Evolutionary conservation across 2,888 invertebrate species (phyloP).

Genomic region (Eupithecia dodoneata): DNA sequence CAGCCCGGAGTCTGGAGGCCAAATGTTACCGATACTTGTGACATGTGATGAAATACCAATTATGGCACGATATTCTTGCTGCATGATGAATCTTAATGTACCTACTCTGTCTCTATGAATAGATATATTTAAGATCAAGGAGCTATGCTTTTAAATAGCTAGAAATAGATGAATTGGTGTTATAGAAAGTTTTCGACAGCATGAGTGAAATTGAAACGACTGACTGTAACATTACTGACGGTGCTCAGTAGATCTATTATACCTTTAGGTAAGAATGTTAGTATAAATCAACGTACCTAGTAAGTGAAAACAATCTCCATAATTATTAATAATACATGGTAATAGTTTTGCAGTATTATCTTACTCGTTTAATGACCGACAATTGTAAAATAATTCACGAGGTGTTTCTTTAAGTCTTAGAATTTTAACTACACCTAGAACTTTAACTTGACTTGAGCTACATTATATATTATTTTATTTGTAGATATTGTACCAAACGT

Average conservation of each 20-base stretch:
- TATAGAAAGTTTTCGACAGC: too few relatives aligned
- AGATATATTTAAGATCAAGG: neutral
- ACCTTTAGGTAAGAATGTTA: too few relatives aligned
- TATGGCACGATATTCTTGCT: conserved; percentile 13
- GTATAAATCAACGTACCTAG: too few relatives aligned
- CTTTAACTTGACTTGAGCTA: neutral
- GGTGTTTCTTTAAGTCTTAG: neutral
- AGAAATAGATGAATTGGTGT: neutral
- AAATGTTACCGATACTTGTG: conserved; percentile 44
- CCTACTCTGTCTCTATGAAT: neutral
- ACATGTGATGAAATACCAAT: conserved; percentile 31
- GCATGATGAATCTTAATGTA: neutral
- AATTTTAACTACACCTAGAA: neutral
- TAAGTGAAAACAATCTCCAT: neutral
- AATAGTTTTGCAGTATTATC: neutral
- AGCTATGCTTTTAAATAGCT: neutral
- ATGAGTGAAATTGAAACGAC: neutral
- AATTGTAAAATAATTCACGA: neutral
- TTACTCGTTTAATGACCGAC: neutral
- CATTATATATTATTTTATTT: neutral
- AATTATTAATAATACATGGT: neutral
- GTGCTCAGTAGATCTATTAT: too few relatives aligned
- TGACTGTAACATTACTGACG: neutral
- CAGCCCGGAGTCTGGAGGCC: conserved; percentile 36
- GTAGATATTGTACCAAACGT: neutral